A percentile compares a stretch with the other conserved stretches of the same genome.
phyloP scores from a whole-genome alignment of 2,797 vertebrate genomes.

The Chelmon rostratus region DNA sequence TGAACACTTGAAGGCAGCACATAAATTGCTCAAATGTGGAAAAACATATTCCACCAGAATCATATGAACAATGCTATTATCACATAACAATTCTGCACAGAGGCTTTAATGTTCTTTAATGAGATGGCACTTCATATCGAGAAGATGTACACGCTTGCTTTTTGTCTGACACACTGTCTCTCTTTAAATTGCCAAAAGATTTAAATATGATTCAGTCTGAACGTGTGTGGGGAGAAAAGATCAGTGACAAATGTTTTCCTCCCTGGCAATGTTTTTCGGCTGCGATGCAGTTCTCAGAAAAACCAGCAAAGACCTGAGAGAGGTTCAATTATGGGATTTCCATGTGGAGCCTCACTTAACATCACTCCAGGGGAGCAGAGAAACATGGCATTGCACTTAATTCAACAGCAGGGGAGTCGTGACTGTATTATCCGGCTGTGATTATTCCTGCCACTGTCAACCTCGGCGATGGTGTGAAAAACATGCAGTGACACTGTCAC shows the following conservation, averaged over 20 bases:
- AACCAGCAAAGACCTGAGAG: constrained; percentile 36
- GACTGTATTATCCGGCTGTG: constrained; percentile 50
- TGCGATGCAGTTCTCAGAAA: constrained; percentile 4
- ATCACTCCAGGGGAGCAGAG: constrained; percentile 34
- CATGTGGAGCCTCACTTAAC: constrained; percentile 45
- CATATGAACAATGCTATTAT: not conserved
- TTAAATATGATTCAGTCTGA: constrained; percentile 1
- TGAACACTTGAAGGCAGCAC: not conserved
- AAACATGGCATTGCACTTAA: constrained; percentile 65
- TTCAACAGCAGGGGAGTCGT: constrained; percentile 35
- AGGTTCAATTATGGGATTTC: constrained; percentile 67
- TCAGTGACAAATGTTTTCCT: constrained; percentile 5
- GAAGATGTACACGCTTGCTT: not conserved
- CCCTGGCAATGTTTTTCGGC: constrained; percentile 3
- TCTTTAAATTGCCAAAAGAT: not conserved
- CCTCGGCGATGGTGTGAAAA: constrained; percentile 50
- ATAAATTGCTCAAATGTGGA: not conserved
- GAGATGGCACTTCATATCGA: not conserved
- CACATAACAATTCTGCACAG: not conserved
- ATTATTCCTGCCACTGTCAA: constrained; percentile 48
- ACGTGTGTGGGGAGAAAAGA: not conserved
- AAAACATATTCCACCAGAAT: not conserved
- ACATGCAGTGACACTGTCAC: constrained; percentile 29
- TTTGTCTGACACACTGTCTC: not conserved
- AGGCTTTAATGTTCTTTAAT: not conserved